These are phyloP conservation scores for Lepidocyrtoides sp. DNA, from an alignment of 2,888 invertebrate species.

Conservation along the genomic window DNA sequence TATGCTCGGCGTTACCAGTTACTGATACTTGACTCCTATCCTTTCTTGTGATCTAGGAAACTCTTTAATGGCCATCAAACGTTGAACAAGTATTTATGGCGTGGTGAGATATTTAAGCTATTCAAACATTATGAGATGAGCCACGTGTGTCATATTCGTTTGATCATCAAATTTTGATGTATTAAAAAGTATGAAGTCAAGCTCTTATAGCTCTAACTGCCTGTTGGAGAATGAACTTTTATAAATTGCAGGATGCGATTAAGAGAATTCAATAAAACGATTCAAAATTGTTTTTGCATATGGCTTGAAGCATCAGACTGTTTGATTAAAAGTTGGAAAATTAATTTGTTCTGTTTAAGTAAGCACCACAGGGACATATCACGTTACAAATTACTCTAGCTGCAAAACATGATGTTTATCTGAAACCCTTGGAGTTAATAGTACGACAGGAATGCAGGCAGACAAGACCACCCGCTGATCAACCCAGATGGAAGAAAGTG, in stretches of 20 bases:
- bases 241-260: not conserved
- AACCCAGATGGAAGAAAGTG: conserved; percentile 50
- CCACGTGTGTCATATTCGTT: too few relatives aligned
- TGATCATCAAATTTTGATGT: too few relatives aligned
- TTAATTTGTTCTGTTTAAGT: conserved; percentile 55
- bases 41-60: too few relatives aligned
- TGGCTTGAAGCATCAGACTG: conserved; percentile 26
- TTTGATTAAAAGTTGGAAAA: conserved; percentile 43
- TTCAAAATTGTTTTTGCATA: conserved; percentile 10
- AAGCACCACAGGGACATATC: conserved; percentile 48
- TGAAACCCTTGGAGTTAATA: not conserved
- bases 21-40: too few relatives aligned
- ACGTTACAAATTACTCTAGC: conserved; percentile 59
- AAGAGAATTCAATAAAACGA: conserved; percentile 24
- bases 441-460: conserved; percentile 6
- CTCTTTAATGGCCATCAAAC: too few relatives aligned
- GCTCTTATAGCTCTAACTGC: too few relatives aligned
- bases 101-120: too few relatives aligned
- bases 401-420: conserved; percentile 52
- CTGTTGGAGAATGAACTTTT: too few relatives aligned
- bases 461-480: conserved; percentile 57
- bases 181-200: too few relatives aligned
- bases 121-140: too few relatives aligned
- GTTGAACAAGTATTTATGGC: too few relatives aligned
- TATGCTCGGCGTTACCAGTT: too few relatives aligned